Percentiles rank a stretch among this genome's conserved stretches.
phyloP scores from a whole-genome alignment of 2,797 vertebrate species.

The Tolypeutes matacus region DNA sequence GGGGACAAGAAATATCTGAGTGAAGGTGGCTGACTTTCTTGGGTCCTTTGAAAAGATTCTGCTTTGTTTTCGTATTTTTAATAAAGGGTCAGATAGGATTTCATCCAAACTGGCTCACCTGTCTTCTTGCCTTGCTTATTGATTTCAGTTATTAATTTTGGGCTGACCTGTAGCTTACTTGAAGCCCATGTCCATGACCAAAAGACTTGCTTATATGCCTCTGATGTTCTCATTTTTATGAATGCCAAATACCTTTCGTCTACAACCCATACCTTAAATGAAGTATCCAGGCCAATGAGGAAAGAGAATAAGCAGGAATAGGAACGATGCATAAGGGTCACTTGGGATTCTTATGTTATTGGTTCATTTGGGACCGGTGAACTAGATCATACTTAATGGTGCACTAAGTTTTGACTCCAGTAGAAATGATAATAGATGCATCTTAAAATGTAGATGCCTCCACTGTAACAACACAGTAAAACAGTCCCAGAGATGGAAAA shows the following conservation, averaged over 20 bases:
- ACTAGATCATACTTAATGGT: conserved; percentile 35
- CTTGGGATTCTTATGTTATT: conserved; percentile 1
- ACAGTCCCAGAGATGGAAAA: background rate
- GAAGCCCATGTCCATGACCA: conserved; percentile 68
- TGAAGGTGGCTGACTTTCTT: conserved; percentile 66
- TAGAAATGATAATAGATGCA: conserved; percentile 34
- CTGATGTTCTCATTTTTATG: conserved; percentile 68
- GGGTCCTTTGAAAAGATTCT: conserved; percentile 74
- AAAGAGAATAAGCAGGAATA: conserved; percentile 60
- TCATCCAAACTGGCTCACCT: conserved; percentile 69
- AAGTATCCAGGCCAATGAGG: conserved; percentile 23
- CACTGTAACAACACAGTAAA: background rate
- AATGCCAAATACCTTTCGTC: conserved; percentile 74
- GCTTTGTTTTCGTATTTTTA: conserved; percentile 77
- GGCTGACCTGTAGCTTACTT: conserved; percentile 75
- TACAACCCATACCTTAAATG: conserved; percentile 37
- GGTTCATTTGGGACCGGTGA: conserved; percentile 57
- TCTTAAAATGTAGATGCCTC: conserved; percentile 54
- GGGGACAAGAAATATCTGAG: background rate
- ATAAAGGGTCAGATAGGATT: conserved; percentile 73
- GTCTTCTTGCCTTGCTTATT: conserved; percentile 54
- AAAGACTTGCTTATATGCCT: conserved; percentile 40
- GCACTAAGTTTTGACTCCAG: conserved; percentile 59
- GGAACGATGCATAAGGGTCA: background rate
- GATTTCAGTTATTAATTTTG: conserved; percentile 75